phyloP scores from a whole-genome alignment of 2,797 vertebrate genomes.

The Astyanax mexicanus region DNA sequence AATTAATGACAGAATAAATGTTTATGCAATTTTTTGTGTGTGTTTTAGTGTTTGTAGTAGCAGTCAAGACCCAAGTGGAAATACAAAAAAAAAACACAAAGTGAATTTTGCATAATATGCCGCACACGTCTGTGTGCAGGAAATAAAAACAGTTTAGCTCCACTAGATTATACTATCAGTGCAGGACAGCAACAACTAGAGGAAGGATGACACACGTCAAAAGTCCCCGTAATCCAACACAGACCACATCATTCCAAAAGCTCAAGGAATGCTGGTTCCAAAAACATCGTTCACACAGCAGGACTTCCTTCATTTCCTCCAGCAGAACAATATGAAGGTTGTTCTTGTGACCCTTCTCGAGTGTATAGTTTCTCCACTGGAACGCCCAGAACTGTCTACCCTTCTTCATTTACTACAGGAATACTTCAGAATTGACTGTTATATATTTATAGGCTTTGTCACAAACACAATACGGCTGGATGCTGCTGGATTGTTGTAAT shows the following conservation, averaged over 20 bases:
- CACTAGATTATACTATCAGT: slow-evolving; percentile 42
- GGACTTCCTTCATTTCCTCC: background rate
- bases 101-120: too few species aligned
- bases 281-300: background rate
- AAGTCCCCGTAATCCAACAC: background rate
- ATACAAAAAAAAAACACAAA: too few species aligned
- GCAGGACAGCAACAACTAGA: background rate
- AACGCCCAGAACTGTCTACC: background rate
- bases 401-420: background rate
- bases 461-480: background rate
- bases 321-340: background rate
- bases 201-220: slow-evolving; percentile 29
- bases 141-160: slow-evolving; percentile 3
- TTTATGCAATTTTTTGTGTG: too few species aligned
- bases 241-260: background rate
- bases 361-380: background rate
- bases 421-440: background rate
- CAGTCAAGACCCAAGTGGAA: too few species aligned
- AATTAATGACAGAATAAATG: too few species aligned
- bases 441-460: slow-evolving; percentile 14
- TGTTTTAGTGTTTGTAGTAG: too few species aligned
- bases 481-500: slow-evolving; percentile 30
- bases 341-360: too few species aligned
- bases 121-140: background rate
- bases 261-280: background rate